Percentiles rank a stretch among this genome's conserved stretches.
Evolutionary conservation across 2,113 vertebrate species (phyloP).

Genomic region (Zingel zingel): DNA sequence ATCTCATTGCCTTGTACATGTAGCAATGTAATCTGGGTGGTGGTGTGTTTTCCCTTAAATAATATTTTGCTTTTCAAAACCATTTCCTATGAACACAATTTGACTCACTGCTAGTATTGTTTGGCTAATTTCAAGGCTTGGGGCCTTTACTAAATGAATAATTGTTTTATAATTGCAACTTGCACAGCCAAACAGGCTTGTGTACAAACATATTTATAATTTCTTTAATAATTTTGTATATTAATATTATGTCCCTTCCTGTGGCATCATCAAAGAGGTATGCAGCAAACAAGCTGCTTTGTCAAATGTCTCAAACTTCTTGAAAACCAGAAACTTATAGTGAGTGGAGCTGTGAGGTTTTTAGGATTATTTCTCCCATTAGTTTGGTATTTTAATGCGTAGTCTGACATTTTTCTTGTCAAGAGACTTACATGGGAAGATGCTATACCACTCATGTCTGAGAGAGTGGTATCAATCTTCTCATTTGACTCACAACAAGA

Average conservation of each 20-base stretch:
- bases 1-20: neutral
- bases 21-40: neutral
- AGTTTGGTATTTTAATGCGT: neutral
- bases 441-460: neutral
- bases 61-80: neutral
- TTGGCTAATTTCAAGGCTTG: neutral
- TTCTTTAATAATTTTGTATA: too few species aligned
- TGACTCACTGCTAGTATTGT: neutral
- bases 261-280: too few species aligned
- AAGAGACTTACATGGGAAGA: neutral
- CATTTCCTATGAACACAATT: neutral
- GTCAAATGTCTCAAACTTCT: too few species aligned
- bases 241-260: too few species aligned
- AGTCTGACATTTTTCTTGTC: neutral
- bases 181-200: too few species aligned
- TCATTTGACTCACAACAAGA: too few species aligned
- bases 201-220: too few species aligned
- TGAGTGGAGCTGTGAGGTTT: neutral
- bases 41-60: neutral
- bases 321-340: neutral
- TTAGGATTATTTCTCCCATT: neutral
- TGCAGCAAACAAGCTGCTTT: too few species aligned
- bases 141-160: neutral
- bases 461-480: too few species aligned
- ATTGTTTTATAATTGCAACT: neutral